Evolutionary conservation across 2,113 vertebrate species (phyloP).

Genomic region (Actinemys pallida): DNA sequence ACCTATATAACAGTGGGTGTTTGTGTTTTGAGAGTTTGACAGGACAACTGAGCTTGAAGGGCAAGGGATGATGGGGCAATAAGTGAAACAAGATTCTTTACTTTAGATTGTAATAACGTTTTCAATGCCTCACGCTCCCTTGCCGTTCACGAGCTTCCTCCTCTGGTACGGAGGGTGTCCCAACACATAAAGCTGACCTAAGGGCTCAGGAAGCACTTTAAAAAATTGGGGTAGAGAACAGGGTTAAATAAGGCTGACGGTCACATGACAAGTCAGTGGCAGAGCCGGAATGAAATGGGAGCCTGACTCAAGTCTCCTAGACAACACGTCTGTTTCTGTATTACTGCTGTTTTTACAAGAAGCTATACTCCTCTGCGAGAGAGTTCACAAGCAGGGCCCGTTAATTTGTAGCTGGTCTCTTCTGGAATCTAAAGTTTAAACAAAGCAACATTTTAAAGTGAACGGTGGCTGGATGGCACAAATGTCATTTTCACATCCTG

Average conservation of each 20-base stretch:
- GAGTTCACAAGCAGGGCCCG: background rate
- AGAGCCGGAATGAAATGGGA: background rate
- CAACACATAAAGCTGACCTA: too few species aligned
- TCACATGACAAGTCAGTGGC: background rate
- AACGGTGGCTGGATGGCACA: background rate
- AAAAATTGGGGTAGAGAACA: background rate
- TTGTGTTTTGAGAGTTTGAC: background rate
- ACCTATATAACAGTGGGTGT: background rate
- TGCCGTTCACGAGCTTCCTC: too few species aligned
- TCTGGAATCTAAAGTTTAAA: background rate
- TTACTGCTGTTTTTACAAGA: background rate
- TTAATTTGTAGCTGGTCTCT: background rate
- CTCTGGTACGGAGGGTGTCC: background rate
- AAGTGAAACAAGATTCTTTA: background rate
- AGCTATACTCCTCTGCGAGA: background rate
- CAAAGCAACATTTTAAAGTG: background rate
- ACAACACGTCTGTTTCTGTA: background rate
- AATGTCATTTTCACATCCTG: conserved; percentile 34
- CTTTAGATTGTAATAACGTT: background rate
- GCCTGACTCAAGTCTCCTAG: background rate
- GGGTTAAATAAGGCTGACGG: background rate
- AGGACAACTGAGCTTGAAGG: background rate
- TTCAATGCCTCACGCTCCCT: background rate
- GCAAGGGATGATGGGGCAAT: background rate
- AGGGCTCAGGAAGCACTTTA: background rate